These are phyloP conservation scores for Magallana nippona DNA, from an alignment of 2,888 invertebrate species.

Conservation along the genomic window DNA sequence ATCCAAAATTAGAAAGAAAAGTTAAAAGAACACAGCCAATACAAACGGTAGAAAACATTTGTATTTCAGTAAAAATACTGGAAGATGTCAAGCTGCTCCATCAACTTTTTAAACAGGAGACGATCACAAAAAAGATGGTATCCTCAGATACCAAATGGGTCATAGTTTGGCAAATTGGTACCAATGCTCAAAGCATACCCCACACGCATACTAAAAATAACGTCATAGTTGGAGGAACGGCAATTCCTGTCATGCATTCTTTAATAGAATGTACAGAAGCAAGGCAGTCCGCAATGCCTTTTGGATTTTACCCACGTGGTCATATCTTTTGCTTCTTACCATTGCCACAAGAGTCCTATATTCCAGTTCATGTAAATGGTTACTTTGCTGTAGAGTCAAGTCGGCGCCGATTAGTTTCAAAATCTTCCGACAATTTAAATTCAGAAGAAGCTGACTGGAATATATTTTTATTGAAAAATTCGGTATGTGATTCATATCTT, in stretches of 20 bases:
- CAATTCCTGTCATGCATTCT: constrained; percentile 10
- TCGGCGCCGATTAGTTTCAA: constrained; percentile 61
- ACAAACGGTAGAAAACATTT: neutral
- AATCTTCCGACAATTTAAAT: constrained; percentile 65
- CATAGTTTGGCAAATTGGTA: neutral
- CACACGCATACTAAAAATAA: neutral
- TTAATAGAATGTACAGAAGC: neutral
- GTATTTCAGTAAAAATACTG: neutral
- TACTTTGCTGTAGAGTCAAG: constrained; percentile 72
- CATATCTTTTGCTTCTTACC: constrained; percentile 75
- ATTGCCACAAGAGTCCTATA: constrained; percentile 63
- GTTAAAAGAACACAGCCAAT: too few relatives aligned
- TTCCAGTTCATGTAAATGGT: constrained; percentile 75
- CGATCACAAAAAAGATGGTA: neutral
- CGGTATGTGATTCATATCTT: constrained; percentile 41
- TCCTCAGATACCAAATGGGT: neutral
- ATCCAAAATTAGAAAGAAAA: neutral
- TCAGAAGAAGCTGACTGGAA: constrained; percentile 42
- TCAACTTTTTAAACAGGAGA: too few relatives aligned
- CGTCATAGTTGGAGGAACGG: neutral
- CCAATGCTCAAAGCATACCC: too few relatives aligned
- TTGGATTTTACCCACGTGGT: constrained; percentile 61
- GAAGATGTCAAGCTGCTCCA: neutral
- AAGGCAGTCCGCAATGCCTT: constrained; percentile 5
- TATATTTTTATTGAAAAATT: constrained; percentile 38